These are phyloP conservation scores for Xestobium rufovillosum DNA, from an alignment of 2,888 invertebrate species.

Conservation along the genomic window DNA sequence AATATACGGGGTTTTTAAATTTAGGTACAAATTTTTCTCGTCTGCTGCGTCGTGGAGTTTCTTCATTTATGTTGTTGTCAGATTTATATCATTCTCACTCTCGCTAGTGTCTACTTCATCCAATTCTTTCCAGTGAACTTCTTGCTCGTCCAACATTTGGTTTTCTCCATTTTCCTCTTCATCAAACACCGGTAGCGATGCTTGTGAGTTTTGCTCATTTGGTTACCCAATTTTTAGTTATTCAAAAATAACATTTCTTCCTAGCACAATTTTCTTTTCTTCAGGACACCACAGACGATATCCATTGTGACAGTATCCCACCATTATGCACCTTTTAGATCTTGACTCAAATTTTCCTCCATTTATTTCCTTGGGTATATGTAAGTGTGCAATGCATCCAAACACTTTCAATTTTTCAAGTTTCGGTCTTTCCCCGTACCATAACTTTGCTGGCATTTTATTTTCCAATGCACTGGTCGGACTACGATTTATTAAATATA, in stretches of 20 bases:
- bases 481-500: slow-evolving; percentile 33
- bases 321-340: slow-evolving; percentile 10
- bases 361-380: slow-evolving; percentile 9
- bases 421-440: slow-evolving; percentile 31
- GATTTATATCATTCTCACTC: no score
- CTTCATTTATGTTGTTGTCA: no score
- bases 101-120: no score
- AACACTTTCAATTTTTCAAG: slow-evolving; percentile 30
- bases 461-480: slow-evolving; percentile 24
- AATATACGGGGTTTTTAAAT: no score
- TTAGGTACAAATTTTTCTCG: no score
- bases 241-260: slow-evolving; percentile 9
- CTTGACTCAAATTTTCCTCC: slow-evolving; percentile 14
- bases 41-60: no score
- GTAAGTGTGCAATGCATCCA: slow-evolving; percentile 22
- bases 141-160: no score
- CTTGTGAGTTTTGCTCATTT: no score
- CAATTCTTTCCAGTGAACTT: no score
- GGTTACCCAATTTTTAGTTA: slow-evolving; percentile 6
- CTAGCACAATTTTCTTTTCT: slow-evolving; percentile 5
- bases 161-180: no score
- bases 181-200: no score
- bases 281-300: slow-evolving; percentile 12
- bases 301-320: slow-evolving; percentile 14
- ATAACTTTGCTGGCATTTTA: slow-evolving; percentile 35